Percentiles rank a stretch among this genome's conserved stretches.
These are phyloP conservation scores for Tethea ocularis DNA, from an alignment of 2,888 invertebrate genomes.

Conservation along the genomic window DNA sequence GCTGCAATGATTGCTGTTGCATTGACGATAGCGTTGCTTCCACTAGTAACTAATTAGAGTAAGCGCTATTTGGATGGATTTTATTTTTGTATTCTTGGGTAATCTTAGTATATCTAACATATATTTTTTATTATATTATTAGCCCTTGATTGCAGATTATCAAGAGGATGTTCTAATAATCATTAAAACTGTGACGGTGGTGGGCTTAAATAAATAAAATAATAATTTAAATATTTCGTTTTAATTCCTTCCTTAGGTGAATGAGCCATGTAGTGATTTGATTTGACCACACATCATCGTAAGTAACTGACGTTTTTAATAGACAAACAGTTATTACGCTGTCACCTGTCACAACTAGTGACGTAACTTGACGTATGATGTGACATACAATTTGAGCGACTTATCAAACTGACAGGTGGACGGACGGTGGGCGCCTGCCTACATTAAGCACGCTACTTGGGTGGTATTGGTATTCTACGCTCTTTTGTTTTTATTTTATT, in stretches of 20 bases:
- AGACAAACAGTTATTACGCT: constrained; percentile 24
- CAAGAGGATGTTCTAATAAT: too few species aligned
- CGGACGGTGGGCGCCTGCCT: neutral
- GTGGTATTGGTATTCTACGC: constrained; percentile 36
- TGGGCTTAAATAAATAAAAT: too few species aligned
- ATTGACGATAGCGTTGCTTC: constrained; percentile 15
- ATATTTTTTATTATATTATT: too few species aligned
- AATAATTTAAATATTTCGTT: too few species aligned
- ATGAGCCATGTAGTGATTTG: too few species aligned
- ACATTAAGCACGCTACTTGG: constrained; percentile 40
- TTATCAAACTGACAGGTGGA: constrained; percentile 43
- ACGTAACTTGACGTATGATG: constrained; percentile 41
- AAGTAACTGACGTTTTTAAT: too few species aligned
- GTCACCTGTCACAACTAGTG: constrained; percentile 33
- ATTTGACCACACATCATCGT: too few species aligned
- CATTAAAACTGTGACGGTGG: too few species aligned
- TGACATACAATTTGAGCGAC: neutral
- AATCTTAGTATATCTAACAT: neutral
- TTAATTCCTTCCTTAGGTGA: too few species aligned
- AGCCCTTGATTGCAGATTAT: too few species aligned
- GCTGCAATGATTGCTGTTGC: constrained; percentile 27
- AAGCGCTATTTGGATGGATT: neutral
- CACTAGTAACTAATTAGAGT: neutral
- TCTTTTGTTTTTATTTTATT: neutral
- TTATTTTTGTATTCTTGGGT: too few species aligned